A percentile compares a stretch with the other conserved stretches of the same genome.
Conservation (phyloP, 2,113 vertebrate species). For the Prolemur simus region DNA sequence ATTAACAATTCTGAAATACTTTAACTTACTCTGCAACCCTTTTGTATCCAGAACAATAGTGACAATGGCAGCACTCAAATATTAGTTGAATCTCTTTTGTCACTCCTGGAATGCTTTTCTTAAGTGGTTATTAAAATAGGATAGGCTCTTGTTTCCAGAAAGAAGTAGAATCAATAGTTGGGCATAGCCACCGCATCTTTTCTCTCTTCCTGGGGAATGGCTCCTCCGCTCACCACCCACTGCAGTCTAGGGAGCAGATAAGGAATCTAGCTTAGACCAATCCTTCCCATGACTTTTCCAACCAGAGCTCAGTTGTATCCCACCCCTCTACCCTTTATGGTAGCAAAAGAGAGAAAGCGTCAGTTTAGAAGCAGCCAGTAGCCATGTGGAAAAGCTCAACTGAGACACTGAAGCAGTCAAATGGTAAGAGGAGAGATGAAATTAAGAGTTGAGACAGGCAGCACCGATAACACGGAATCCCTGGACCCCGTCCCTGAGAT, state of each 20-base stretch:
- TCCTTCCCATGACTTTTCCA: not conserved
- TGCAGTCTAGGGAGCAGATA: not conserved
- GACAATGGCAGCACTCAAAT: not conserved
- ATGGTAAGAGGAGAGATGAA: not conserved
- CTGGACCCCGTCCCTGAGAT: not conserved
- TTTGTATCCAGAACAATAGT: not conserved
- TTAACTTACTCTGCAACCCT: not conserved
- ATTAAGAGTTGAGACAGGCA: not conserved
- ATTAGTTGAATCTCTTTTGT: not conserved
- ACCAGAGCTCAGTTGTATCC: not conserved
- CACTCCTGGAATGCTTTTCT: not conserved
- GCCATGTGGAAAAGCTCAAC: not conserved
- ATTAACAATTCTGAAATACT: not conserved
- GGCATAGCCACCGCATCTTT: not conserved
- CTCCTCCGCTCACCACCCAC: not conserved
- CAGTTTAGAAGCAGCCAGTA: not conserved
- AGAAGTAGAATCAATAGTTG: not conserved
- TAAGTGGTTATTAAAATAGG: not conserved
- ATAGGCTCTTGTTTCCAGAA: not conserved
- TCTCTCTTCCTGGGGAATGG: not conserved
- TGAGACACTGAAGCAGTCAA: not conserved
- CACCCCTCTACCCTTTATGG: not conserved
- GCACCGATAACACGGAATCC: accelerated
- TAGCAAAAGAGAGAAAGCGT: not conserved
- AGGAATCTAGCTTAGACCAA: not conserved